Percentiles rank a stretch among this genome's conserved stretches.
phyloP scores from a whole-genome alignment of 2,888 invertebrate genomes.

The Hemistola chrysoprasaria region DNA sequence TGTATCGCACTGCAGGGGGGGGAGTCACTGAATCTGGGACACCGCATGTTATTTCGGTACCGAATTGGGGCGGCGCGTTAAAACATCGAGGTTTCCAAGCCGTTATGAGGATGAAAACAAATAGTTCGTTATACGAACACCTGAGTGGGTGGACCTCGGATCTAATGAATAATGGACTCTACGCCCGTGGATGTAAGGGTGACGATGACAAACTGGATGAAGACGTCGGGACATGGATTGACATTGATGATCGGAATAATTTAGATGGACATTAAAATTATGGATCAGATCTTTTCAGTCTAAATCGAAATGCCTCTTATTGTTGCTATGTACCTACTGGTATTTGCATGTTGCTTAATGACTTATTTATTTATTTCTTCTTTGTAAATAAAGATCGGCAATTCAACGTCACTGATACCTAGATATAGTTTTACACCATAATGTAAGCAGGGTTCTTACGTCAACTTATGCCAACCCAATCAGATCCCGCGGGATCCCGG shows the following conservation, averaged over 20 bases:
- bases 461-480: too few relatives aligned
- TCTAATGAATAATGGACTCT: conserved; percentile 37
- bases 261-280: conserved; percentile 22
- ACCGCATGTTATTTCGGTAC: conserved; percentile 69
- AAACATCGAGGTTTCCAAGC: conserved; percentile 68
- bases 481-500: too few relatives aligned
- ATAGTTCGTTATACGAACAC: conserved; percentile 54
- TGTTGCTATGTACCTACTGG: too few relatives aligned
- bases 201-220: conserved; percentile 31
- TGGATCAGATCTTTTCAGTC: conserved; percentile 22
- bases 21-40: conserved; percentile 63
- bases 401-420: too few relatives aligned
- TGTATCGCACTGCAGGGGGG: conserved; percentile 40
- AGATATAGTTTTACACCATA: too few relatives aligned
- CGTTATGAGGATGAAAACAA: conserved; percentile 58
- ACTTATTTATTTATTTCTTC: too few relatives aligned
- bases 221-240: conserved; percentile 26
- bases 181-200: conserved; percentile 32
- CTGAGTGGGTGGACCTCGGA: conserved; percentile 53
- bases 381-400: too few relatives aligned
- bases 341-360: too few relatives aligned
- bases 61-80: conserved; percentile 73
- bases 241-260: conserved; percentile 40
- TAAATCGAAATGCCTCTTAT: too few relatives aligned
- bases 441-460: too few relatives aligned